Conservation (phyloP, 2,113 vertebrate genomes). For the Varanus salvator region DNA sequence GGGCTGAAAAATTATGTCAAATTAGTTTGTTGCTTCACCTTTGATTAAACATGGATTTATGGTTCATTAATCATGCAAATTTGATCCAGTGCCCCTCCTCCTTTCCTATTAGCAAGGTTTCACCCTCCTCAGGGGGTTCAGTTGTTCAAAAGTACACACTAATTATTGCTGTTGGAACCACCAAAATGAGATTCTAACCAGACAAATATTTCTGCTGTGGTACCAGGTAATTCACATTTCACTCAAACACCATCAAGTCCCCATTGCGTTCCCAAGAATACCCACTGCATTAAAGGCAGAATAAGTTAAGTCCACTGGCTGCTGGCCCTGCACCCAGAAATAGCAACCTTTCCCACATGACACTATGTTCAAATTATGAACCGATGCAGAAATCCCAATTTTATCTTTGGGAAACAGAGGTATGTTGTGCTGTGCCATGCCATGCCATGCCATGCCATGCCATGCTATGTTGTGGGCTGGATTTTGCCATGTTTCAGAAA, state of each 20-base stretch:
- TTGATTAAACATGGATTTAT: slow-evolving; percentile 37
- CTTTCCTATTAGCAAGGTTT: slow-evolving; percentile 14
- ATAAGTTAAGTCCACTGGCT: not conserved
- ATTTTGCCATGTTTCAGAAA: not conserved
- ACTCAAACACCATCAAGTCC: not conserved
- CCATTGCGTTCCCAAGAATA: not conserved
- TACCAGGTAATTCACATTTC: slow-evolving; percentile 3
- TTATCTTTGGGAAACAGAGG: not conserved
- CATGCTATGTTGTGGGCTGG: not conserved
- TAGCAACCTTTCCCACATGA: not conserved
- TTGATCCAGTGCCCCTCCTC: not conserved
- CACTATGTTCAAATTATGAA: not conserved
- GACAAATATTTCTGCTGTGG: not conserved
- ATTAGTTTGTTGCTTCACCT: slow-evolving; percentile 21
- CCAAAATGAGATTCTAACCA: not conserved
- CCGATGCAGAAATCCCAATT: not conserved
- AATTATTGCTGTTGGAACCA: slow-evolving; percentile 9
- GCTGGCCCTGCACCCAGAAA: not conserved
- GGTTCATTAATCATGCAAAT: slow-evolving; percentile 19
- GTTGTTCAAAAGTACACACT: fast-evolving
- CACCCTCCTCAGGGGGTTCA: not conserved
- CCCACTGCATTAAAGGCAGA: not conserved
- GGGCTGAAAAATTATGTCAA: slow-evolving; percentile 9
- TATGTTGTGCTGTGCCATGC: not conserved
- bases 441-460: too few relatives aligned